Evolutionary conservation across 2,888 invertebrate species (phyloP).

Genomic region (Drosophila flavopinicola): DNA sequence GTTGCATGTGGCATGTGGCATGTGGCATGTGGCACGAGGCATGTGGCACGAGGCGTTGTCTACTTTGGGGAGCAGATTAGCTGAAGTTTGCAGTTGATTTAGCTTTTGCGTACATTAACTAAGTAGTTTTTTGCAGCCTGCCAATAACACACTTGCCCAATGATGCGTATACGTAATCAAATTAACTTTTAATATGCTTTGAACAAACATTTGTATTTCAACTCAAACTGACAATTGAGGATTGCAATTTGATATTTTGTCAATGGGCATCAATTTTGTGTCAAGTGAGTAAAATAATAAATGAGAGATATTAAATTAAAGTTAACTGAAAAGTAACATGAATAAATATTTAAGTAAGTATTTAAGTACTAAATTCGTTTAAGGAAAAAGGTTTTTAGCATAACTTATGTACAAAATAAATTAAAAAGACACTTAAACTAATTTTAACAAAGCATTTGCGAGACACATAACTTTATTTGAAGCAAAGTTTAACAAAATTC

Average conservation of each 20-base stretch:
- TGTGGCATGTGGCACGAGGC: too few species aligned
- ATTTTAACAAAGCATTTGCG: too few species aligned
- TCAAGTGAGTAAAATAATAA: background rate
- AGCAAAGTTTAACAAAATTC: too few species aligned
- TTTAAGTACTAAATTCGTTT: too few species aligned
- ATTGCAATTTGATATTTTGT: background rate
- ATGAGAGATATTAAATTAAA: background rate
- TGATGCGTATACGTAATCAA: constrained; percentile 57
- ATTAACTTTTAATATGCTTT: constrained; percentile 25
- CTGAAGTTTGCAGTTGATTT: constrained; percentile 42
- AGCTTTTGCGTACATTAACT: constrained; percentile 41
- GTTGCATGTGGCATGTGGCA: too few species aligned
- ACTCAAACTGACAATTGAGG: background rate
- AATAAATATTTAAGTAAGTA: background rate
- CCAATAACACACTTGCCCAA: constrained; percentile 17
- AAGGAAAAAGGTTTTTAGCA: too few species aligned
- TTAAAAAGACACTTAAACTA: too few species aligned
- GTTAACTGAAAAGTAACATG: background rate
- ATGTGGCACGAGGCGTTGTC: constrained; percentile 1
- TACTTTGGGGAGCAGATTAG: constrained; percentile 15
- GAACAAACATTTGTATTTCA: constrained; percentile 13
- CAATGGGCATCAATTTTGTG: background rate
- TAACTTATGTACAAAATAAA: too few species aligned
- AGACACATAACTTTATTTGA: too few species aligned
- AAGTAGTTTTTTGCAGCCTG: constrained; percentile 26